These are phyloP conservation scores for Zelleria hepariella DNA, from an alignment of 2,888 invertebrate genomes.

Conservation along the genomic window DNA sequence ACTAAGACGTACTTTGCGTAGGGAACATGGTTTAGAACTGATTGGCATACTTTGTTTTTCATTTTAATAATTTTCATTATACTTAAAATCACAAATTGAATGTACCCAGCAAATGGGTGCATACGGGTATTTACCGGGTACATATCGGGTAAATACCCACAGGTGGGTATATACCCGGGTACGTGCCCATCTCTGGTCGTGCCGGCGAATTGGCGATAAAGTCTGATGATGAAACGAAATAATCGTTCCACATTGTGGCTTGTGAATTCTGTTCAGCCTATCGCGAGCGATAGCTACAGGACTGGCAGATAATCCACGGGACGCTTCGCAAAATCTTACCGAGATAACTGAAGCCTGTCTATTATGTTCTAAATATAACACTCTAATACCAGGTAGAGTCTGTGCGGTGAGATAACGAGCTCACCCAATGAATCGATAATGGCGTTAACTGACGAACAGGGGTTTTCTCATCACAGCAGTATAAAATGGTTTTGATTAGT, in stretches of 20 bases:
- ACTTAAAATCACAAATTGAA: no score
- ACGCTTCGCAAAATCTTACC: background rate
- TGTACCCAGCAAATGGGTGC: no score
- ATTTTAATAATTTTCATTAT: no score
- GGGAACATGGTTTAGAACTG: no score
- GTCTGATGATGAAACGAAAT: background rate
- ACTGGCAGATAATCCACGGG: background rate
- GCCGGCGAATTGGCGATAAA: background rate
- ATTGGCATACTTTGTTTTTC: no score
- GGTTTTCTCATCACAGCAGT: background rate
- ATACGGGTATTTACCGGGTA: no score
- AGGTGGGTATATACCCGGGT: no score
- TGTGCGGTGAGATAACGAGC: background rate
- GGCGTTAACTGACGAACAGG: background rate
- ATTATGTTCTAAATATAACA: background rate
- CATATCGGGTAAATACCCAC: no score
- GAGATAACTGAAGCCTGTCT: background rate
- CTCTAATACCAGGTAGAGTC: no score
- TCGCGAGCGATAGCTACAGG: background rate
- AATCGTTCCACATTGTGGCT: background rate
- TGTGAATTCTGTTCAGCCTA: background rate
- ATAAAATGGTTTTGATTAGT: background rate
- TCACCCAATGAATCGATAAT: background rate
- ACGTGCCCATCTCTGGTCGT: no score
- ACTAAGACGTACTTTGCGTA: no score